Evolutionary conservation across 2,797 vertebrate species (phyloP), one percentile per base, ranked within the genome.

Genomic region (Epinephelus awoara): DNA sequence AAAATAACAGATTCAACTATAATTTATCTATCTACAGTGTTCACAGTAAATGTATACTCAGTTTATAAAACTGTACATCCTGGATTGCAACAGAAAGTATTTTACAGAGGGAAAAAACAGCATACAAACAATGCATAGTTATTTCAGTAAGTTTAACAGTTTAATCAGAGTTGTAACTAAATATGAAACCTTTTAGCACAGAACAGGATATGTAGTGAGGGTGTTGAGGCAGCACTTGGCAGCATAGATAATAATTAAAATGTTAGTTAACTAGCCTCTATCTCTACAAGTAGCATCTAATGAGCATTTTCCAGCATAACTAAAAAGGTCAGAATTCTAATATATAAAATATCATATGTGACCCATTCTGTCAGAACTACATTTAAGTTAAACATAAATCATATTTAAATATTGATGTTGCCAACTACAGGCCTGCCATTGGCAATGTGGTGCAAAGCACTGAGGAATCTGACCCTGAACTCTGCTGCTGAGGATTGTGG

Each of bases 31-130:
- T 88, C 67, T 85, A 84, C 82, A 91, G 51, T 25, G 58, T 92
- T 93, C 88, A 94, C 89, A 93, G 79, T 92, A 71, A 85, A 79
- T 55, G 50, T 38, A 69, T 40, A 68, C 50, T 42, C 19, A 42
- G 1, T 68, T 78, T 56, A 71, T 38, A 57, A 75, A 86, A 83
- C 72, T 23, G 50, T 61, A 58, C 29, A 77, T 47, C 13, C 50
- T 75, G 3, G 27, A 82, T 42, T 50, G 56, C 34, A 71, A 19
- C 29, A 65, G 13, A 62, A 70, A 62, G 25, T 70, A 61, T 72
- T 68, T 77, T 66, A 82, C 50, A 71, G 2, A 69, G 66, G 73
- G 42, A 15, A 18, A 42, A 80, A 67, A 58, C 40, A 51, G 9
- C 7, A 67, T 56, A 47, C 52, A 68, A 75, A 87, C 27, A 61